Evolutionary conservation across 2,113 vertebrate genomes (phyloP).

Genomic region (Cathartes aura): DNA sequence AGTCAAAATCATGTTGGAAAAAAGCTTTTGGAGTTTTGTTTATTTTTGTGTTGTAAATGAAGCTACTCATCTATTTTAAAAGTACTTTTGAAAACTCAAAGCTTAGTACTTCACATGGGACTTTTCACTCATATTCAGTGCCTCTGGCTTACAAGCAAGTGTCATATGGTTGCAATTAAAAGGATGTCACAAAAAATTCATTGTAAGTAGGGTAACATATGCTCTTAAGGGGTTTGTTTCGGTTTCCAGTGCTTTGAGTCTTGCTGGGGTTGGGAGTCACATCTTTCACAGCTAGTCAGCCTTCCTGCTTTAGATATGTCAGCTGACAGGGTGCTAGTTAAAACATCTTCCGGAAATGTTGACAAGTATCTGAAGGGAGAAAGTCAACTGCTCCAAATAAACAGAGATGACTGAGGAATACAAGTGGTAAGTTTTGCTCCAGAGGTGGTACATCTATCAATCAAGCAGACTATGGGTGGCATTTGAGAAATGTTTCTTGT

Average conservation of each 20-base stretch:
- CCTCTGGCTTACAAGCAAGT: slow-evolving; percentile 56
- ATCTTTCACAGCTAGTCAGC: slow-evolving; percentile 69
- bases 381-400: slow-evolving; percentile 62
- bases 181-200: slow-evolving; percentile 47
- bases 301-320: slow-evolving; percentile 48
- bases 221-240: slow-evolving; percentile 43
- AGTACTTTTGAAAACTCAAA: background rate
- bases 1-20: background rate
- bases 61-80: background rate
- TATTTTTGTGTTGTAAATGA: background rate
- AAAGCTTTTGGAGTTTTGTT: background rate
- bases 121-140: slow-evolving; percentile 21
- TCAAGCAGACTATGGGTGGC: slow-evolving; percentile 13
- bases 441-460: slow-evolving; percentile 41
- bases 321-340: slow-evolving; percentile 75
- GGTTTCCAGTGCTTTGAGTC: slow-evolving; percentile 46
- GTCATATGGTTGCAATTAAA: slow-evolving; percentile 67
- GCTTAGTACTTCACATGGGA: background rate
- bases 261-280: slow-evolving; percentile 42
- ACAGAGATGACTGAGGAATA: slow-evolving; percentile 38
- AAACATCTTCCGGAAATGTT: slow-evolving; percentile 71
- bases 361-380: slow-evolving; percentile 69
- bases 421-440: slow-evolving; percentile 39
- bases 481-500: slow-evolving; percentile 37
- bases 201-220: slow-evolving; percentile 40